These are phyloP conservation scores for Scopus umbretta DNA, from an alignment of 2,113 vertebrate species.

Conservation along the genomic window DNA sequence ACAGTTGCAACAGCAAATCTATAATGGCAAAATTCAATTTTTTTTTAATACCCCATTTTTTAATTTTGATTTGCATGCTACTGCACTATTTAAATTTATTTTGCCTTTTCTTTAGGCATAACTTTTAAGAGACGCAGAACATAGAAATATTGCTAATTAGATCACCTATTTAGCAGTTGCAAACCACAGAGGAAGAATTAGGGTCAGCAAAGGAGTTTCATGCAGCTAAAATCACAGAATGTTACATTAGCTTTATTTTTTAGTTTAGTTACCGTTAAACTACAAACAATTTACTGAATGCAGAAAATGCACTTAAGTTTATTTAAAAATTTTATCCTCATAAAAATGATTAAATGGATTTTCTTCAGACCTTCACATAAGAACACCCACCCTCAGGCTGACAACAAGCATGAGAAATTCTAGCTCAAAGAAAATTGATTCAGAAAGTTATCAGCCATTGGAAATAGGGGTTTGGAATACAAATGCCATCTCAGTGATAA, in stretches of 20 bases:
- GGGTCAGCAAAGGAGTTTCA: background rate
- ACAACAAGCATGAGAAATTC: background rate
- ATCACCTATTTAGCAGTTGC: background rate
- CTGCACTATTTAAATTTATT: background rate
- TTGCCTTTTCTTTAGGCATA: background rate
- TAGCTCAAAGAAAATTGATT: conserved; percentile 18
- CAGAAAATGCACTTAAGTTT: background rate
- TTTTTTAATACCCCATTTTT: background rate
- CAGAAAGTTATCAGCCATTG: conserved; percentile 23
- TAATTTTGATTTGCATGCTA: background rate
- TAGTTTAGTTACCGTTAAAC: background rate
- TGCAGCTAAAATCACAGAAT: background rate
- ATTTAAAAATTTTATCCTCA: conserved; percentile 12
- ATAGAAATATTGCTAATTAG: background rate
- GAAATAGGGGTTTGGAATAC: conserved; percentile 21
- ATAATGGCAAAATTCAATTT: background rate
- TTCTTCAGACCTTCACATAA: background rate
- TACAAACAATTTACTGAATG: background rate
- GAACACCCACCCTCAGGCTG: background rate
- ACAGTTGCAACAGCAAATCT: background rate
- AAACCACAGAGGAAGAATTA: background rate
- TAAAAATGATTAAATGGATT: conserved; percentile 20
- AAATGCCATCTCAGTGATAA: background rate
- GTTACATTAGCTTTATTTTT: background rate
- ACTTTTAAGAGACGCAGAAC: background rate